Evolutionary conservation across 2,888 invertebrate genomes (phyloP).

Genomic region (Ceriagrion tenellum): DNA sequence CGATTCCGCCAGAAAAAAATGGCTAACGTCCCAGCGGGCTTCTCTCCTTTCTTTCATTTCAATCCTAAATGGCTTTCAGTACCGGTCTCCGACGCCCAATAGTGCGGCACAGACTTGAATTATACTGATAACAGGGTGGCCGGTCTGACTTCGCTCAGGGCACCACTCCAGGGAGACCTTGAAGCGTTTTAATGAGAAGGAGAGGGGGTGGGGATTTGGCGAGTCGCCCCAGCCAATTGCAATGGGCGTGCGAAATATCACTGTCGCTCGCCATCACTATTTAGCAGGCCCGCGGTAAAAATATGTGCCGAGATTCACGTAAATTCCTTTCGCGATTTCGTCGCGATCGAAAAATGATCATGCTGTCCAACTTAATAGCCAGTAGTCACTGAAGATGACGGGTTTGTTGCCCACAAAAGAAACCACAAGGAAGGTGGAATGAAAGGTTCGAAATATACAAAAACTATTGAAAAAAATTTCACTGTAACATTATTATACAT

Average conservation of each 20-base stretch:
- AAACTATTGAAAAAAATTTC: no score
- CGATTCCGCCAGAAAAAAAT: no score
- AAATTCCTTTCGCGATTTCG: not conserved
- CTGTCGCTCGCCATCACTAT: not conserved
- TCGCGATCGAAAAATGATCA: not conserved
- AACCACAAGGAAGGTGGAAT: no score
- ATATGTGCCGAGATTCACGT: not conserved
- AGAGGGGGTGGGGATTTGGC: not conserved
- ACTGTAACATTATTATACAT: no score
- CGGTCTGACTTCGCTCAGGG: not conserved
- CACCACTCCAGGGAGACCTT: not conserved
- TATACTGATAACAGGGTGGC: not conserved
- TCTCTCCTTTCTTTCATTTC: no score
- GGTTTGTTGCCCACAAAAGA: no score
- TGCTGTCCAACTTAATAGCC: not conserved
- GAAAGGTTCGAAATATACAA: no score
- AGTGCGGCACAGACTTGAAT: no score
- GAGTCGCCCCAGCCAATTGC: not conserved
- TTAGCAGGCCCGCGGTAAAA: not conserved
- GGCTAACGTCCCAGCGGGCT: not conserved
- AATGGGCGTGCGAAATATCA: slow-evolving; percentile 3
- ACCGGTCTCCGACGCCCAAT: no score
- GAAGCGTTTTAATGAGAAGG: not conserved
- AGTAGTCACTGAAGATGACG: no score
- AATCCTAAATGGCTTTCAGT: no score